Conservation (phyloP, 2,797 vertebrate species). For the Anas capensis region DNA sequence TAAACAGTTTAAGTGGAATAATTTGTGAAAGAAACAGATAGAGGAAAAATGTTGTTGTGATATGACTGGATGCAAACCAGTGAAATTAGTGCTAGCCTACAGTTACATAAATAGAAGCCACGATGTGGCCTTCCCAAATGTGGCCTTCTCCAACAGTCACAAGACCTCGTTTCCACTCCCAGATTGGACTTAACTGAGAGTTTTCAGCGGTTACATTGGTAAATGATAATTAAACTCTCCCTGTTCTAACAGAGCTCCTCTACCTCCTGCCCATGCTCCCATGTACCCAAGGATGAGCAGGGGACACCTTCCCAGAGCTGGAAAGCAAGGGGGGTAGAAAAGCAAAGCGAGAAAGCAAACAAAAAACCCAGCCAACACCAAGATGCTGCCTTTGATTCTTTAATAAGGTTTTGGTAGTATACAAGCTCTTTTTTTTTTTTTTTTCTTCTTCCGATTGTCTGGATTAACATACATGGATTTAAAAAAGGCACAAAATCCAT, state of each 20-base stretch:
- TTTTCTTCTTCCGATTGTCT: slow-evolving; percentile 87
- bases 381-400: slow-evolving; percentile 86
- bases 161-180: neutral
- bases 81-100: neutral
- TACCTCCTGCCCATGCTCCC: neutral
- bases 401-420: slow-evolving; percentile 94
- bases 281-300: neutral
- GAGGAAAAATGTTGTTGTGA: neutral
- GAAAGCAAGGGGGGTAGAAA: neutral
- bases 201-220: neutral
- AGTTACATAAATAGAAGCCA: neutral
- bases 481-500: slow-evolving; percentile 98
- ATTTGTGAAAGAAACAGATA: neutral
- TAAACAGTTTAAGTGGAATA: neutral
- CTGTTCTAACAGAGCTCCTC: neutral
- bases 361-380: slow-evolving; percentile 60
- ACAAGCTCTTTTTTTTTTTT: slow-evolving; percentile 84
- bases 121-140: neutral
- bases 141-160: neutral
- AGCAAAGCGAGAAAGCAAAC: slow-evolving; percentile 63
- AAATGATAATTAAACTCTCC: neutral
- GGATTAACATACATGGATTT: slow-evolving; percentile 93
- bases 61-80: neutral
- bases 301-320: neutral
- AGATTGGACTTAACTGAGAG: neutral